Percentiles rank a stretch among this genome's conserved stretches.
Conservation (phyloP, 1,140 invertebrate species). For the Muscidifurax raptorellus region DNA sequence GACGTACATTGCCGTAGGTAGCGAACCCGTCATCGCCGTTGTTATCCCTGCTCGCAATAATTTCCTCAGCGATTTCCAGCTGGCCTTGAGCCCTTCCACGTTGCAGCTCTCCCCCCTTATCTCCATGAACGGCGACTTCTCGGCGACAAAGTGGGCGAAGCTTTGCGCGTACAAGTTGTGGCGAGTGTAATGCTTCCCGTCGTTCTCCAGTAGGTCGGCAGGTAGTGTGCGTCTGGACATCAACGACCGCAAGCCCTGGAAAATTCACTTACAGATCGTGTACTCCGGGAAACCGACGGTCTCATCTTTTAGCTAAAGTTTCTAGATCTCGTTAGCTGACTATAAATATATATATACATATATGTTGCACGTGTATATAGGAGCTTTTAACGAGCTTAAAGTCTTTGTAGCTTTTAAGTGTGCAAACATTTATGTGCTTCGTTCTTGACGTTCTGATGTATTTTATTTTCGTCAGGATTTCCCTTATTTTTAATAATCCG, state of each 20-base stretch:
- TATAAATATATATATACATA: too few species aligned
- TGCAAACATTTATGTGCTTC: too few species aligned
- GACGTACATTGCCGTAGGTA: slow-evolving; percentile 57
- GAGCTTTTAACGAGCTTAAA: too few species aligned
- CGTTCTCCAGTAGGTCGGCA: not conserved
- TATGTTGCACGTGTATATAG: too few species aligned
- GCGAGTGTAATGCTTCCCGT: not conserved
- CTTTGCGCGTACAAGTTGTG: not conserved
- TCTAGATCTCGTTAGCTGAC: too few species aligned
- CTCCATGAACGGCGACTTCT: not conserved
- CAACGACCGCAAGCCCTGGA: not conserved
- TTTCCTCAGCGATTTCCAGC: slow-evolving; percentile 54
- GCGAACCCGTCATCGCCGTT: slow-evolving; percentile 51
- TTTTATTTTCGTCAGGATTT: too few species aligned
- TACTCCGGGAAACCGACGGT: too few species aligned
- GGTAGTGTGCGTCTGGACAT: not conserved
- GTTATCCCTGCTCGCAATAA: slow-evolving; percentile 51
- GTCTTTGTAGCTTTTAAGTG: too few species aligned
- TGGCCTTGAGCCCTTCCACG: slow-evolving; percentile 16
- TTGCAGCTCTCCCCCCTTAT: slow-evolving; percentile 5
- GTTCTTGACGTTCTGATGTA: too few species aligned
- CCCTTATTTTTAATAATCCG: too few species aligned
- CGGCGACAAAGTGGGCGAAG: not conserved
- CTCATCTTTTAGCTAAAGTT: too few species aligned
- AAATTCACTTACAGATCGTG: not conserved